Evolutionary conservation across 1,140 invertebrate species (phyloP).

Genomic region (Tribolium castaneum): DNA sequence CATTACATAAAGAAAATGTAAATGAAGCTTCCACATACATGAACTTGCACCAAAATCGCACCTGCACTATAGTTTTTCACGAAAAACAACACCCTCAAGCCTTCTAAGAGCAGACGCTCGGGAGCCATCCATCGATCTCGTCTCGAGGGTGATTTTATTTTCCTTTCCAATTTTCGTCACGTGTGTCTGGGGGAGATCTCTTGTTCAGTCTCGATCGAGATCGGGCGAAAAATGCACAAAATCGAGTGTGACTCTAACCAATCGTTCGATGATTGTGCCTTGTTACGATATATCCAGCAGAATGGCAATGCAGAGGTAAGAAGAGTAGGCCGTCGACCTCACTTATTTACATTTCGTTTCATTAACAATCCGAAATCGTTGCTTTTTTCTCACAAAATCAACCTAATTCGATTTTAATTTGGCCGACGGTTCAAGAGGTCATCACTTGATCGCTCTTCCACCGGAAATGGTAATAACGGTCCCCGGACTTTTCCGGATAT

Average conservation of each 20-base stretch:
- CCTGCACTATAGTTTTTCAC: background rate
- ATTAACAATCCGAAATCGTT: background rate
- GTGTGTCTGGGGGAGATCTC: background rate
- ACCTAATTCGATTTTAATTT: conserved; percentile 31
- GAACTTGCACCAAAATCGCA: background rate
- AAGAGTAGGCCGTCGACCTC: background rate
- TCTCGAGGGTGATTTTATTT: conserved; percentile 6
- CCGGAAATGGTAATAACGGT: background rate
- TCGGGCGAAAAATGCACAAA: background rate
- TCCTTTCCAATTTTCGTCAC: conserved; percentile 21
- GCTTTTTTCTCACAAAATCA: conserved; percentile 6
- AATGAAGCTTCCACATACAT: background rate
- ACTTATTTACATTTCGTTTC: background rate
- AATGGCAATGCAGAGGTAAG: conserved; percentile 17
- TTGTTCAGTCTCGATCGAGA: background rate
- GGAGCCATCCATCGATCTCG: background rate
- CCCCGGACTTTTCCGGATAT: background rate
- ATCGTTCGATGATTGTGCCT: background rate
- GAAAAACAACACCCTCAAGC: conserved; percentile 12
- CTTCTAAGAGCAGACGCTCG: background rate
- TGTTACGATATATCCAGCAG: conserved; percentile 2
- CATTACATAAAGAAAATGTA: background rate
- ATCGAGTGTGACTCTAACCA: background rate
- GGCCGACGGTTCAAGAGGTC: conserved; percentile 20
- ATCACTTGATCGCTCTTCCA: background rate